These are phyloP conservation scores for Hypolimnas misippus DNA, from an alignment of 2,888 invertebrate species.

Conservation along the genomic window DNA sequence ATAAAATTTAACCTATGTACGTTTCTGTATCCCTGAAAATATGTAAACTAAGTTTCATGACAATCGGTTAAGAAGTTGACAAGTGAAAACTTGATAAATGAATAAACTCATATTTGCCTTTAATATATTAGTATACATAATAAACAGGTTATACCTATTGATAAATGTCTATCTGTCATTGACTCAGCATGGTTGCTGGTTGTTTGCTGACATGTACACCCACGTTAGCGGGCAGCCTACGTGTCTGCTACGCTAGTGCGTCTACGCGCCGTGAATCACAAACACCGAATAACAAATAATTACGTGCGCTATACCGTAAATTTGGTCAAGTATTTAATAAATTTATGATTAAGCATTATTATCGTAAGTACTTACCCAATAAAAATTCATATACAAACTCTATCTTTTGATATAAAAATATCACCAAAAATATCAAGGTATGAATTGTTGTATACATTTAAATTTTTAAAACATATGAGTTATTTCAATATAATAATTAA, in stretches of 20 bases:
- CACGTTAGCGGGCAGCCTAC: conserved; percentile 63
- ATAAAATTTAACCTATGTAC: no score
- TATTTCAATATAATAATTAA: no score
- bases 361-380: not conserved
- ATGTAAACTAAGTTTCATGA: no score
- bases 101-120: no score
- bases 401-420: no score
- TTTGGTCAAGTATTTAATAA: conserved; percentile 7
- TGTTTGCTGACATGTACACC: conserved; percentile 51
- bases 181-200: not conserved
- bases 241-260: conserved; percentile 58
- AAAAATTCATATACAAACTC: no score
- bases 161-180: not conserved
- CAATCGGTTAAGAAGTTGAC: no score
- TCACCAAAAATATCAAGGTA: no score
- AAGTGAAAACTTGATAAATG: no score
- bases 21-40: no score
- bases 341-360: not conserved
- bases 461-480: no score
- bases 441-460: no score
- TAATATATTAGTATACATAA: not conserved
- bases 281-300: conserved; percentile 56
- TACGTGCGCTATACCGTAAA: conserved; percentile 38
- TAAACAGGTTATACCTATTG: not conserved
- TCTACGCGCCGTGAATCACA: conserved; percentile 58